phyloP scores from a whole-genome alignment of 2,113 vertebrate species.

The Cryptomyrus ogoouensis region DNA sequence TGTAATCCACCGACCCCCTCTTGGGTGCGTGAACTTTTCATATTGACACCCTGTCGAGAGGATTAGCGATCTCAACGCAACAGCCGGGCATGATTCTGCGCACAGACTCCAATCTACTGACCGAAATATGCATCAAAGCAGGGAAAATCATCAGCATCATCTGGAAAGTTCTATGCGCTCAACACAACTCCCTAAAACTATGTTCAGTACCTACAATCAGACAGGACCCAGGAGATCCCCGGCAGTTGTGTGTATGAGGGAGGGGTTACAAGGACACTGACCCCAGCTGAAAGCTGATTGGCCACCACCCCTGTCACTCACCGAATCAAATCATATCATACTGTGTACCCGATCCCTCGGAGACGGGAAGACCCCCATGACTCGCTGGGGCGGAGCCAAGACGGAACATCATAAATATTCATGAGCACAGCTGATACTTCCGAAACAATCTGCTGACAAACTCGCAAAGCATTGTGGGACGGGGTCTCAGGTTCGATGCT shows the following conservation, averaged over 20 bases:
- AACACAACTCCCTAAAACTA: neutral
- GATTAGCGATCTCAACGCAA: neutral
- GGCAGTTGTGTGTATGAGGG: neutral
- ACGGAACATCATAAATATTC: neutral
- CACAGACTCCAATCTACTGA: neutral
- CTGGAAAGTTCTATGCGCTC: neutral
- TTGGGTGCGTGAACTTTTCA: neutral
- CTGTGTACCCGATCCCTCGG: neutral
- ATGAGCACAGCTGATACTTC: neutral
- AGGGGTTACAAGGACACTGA: neutral
- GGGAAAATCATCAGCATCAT: neutral
- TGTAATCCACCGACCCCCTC: neutral
- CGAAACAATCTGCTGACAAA: neutral
- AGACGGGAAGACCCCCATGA: neutral
- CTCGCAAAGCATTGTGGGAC: neutral
- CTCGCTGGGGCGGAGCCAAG: neutral
- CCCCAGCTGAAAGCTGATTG: neutral
- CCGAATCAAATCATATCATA: neutral
- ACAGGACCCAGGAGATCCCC: neutral
- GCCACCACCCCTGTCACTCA: neutral
- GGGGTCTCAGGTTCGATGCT: constrained; percentile 10
- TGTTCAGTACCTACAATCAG: neutral
- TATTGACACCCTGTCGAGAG: neutral
- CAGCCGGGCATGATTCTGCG: neutral
- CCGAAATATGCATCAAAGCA: neutral